A percentile compares a stretch with the other conserved stretches of the same genome.
Evolutionary conservation across 1,140 invertebrate genomes (phyloP).

Genomic region (Trichonephila clavata): DNA sequence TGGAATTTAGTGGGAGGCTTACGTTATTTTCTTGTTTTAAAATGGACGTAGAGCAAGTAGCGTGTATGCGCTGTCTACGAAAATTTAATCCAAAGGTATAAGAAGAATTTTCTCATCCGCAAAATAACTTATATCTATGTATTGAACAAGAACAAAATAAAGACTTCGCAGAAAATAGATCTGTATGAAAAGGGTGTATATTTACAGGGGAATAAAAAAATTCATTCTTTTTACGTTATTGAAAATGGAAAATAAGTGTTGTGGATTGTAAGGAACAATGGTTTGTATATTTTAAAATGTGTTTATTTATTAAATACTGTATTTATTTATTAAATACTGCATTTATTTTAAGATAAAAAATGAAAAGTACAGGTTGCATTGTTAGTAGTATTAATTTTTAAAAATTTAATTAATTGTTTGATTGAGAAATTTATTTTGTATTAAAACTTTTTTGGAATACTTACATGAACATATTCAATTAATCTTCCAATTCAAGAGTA

Average conservation of each 20-base stretch:
- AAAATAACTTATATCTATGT: slow-evolving; percentile 39
- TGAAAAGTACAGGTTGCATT: too few species aligned
- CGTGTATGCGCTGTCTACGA: not conserved
- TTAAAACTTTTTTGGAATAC: too few species aligned
- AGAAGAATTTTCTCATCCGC: slow-evolving; percentile 6
- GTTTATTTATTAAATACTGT: too few species aligned
- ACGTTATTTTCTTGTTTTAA: not conserved
- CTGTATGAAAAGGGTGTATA: not conserved
- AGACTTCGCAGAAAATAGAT: not conserved
- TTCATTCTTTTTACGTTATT: not conserved
- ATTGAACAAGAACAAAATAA: not conserved
- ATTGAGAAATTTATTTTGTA: too few species aligned
- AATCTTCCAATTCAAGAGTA: too few species aligned
- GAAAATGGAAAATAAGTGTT: not conserved
- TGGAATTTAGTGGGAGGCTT: not conserved
- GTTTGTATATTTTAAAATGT: not conserved
- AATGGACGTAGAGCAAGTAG: too few species aligned
- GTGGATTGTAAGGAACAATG: not conserved
- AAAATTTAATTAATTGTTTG: too few species aligned
- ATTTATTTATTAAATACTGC: too few species aligned
- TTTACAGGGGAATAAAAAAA: not conserved
- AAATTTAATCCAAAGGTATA: slow-evolving; percentile 28
- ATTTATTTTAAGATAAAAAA: too few species aligned
- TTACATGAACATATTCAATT: too few species aligned
- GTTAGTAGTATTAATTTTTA: too few species aligned